Conservation (phyloP, 1,140 invertebrate species). For the Lucilia sericata region DNA sequence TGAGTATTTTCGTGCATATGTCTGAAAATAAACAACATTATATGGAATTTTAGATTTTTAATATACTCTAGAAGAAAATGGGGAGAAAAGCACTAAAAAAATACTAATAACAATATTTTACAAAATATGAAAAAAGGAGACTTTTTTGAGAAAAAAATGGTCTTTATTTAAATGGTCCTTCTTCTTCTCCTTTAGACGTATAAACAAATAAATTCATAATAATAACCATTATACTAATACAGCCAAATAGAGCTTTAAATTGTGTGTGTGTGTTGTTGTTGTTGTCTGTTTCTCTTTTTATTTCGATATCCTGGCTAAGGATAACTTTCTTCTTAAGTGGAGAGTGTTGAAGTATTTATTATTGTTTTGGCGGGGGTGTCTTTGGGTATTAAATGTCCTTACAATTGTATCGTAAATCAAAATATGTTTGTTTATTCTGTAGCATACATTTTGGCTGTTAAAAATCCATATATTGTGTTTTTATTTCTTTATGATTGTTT, state of each 20-base stretch:
- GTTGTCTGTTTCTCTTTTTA: background rate
- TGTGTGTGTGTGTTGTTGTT: background rate
- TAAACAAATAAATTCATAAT: too few species aligned
- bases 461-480: background rate
- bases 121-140: too few species aligned
- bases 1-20: too few species aligned
- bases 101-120: too few species aligned
- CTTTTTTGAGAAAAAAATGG: too few species aligned
- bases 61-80: too few species aligned
- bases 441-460: slow-evolving; percentile 10
- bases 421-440: background rate
- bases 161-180: background rate
- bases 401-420: background rate
- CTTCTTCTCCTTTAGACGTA: too few species aligned
- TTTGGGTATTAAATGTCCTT: background rate
- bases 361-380: background rate
- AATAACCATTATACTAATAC: background rate
- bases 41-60: too few species aligned
- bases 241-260: background rate
- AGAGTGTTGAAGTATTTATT: background rate
- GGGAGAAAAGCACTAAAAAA: too few species aligned
- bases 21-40: too few species aligned
- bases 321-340: background rate
- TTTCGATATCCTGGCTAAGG: background rate
- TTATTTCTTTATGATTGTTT: background rate